phyloP scores from a whole-genome alignment of 2,797 vertebrate genomes.

The Hydrophis major region DNA sequence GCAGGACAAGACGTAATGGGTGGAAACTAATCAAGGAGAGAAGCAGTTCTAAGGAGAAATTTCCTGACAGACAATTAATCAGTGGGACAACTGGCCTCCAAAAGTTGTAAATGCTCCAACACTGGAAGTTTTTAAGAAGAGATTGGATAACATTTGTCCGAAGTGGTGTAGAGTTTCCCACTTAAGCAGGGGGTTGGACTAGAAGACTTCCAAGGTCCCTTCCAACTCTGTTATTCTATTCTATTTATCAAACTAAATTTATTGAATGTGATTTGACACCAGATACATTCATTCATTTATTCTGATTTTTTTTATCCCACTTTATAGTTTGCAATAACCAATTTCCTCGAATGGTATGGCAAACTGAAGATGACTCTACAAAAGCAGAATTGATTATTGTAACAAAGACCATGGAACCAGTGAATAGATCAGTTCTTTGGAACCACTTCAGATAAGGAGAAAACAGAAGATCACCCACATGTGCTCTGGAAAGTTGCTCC shows the following conservation, averaged over 20 bases:
- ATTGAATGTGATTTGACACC: neutral
- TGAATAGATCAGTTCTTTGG: neutral
- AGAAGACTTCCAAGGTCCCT: too few relatives aligned
- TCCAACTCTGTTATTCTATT: too few relatives aligned
- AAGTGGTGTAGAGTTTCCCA: too few relatives aligned
- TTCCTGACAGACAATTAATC: too few relatives aligned
- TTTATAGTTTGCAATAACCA: neutral
- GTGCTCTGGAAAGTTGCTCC: neutral
- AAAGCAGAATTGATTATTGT: neutral
- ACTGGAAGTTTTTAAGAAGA: too few relatives aligned
- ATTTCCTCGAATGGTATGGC: neutral
- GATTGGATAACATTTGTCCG: too few relatives aligned
- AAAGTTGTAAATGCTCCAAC: too few relatives aligned
- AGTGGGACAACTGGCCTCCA: too few relatives aligned
- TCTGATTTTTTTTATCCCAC: neutral
- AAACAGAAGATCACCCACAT: neutral
- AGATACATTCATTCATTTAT: neutral
- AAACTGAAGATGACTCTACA: neutral
- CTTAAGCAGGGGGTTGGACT: too few relatives aligned
- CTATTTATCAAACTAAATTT: neutral
- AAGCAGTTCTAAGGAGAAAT: too few relatives aligned
- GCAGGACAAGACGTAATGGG: too few relatives aligned
- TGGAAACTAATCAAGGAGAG: too few relatives aligned
- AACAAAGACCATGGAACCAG: neutral
- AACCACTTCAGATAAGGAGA: neutral